These are phyloP conservation scores for Lathamus discolor DNA, from an alignment of 2,113 vertebrate species.

Conservation along the genomic window DNA sequence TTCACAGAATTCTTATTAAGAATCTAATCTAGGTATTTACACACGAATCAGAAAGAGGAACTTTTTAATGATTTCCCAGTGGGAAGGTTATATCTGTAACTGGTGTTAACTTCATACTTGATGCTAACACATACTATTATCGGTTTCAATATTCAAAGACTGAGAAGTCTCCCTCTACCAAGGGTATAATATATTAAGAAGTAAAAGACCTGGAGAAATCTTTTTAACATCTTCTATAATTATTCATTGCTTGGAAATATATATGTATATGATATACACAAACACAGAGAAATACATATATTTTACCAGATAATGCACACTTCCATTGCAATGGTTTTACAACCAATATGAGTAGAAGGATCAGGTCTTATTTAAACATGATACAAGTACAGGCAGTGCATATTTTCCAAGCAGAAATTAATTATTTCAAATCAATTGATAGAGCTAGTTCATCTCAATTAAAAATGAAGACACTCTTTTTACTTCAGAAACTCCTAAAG, in stretches of 20 bases:
- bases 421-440: not conserved
- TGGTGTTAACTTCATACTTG: not conserved
- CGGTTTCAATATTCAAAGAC: not conserved
- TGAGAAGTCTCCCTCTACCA: not conserved
- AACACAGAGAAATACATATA: not conserved
- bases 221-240: not conserved
- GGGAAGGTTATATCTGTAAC: slow-evolving; percentile 7
- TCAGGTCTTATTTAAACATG: not conserved
- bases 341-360: not conserved
- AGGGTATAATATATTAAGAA: not conserved
- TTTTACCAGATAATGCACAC: not conserved
- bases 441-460: not conserved
- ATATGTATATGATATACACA: not conserved
- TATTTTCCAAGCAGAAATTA: not conserved
- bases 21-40: slow-evolving; percentile 37
- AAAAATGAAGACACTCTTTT: not conserved
- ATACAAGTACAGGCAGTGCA: not conserved
- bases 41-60: slow-evolving; percentile 13
- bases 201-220: not conserved
- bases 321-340: not conserved
- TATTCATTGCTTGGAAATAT: not conserved
- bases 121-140: not conserved
- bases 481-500: not conserved
- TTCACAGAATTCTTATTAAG: slow-evolving; percentile 39
- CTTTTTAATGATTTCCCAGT: not conserved